Base-by-base conservation (phyloP, 2,113 vertebrate species). In the Microtus richardsoni region DNA sequence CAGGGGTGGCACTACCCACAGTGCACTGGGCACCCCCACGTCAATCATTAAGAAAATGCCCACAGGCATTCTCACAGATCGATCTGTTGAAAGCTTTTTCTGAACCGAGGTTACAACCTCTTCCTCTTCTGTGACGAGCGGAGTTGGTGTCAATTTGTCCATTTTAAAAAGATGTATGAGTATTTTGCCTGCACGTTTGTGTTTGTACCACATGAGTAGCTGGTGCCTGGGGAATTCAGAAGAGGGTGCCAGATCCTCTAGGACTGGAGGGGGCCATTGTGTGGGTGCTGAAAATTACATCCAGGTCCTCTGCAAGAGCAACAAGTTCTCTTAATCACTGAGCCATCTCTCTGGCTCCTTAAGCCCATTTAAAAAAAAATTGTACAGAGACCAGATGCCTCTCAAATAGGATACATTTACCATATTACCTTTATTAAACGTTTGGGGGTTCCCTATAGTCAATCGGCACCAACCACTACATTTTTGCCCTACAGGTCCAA, bases 401-500 rank as follows among this genome's bases (percentile, higher is more conserved):
- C 62, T 90, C 66, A 54, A 88, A 21, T 14, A 21, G 5, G 58
- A 91, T 89, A 36, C 22, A 54, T 74, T 82, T 54, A 74, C 12
- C 47, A 3, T 60, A 85, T 36, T 26, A 39, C 11, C 28, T 95
- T 87, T 33, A 74, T 5, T 33, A 84, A 74, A 21, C 7, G 16
- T 71, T 24, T 36, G 30, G 78, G 16, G 5, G 7, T 52, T 71
- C 22, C n/a, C 66, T 89, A 62, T 91, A 24, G 36, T 68, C 41
- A 49, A 2, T 44, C 12, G 41, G 7, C 19, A 47, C 62, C 24
- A 60, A 1, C 0, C 44, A 2, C 14, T 77, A n/a, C 44, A 39
- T 94, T 66, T 93, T 73, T 71, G 60, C 91, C 74, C 82, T 26
- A 96, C 91, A 44, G 54, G 66, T 71, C 3, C 39, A 19, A 22